A percentile compares a stretch with the other conserved stretches of the same genome.
These are phyloP conservation scores for Athetis lepigone DNA, from an alignment of 2,888 invertebrate species.

Conservation along the genomic window DNA sequence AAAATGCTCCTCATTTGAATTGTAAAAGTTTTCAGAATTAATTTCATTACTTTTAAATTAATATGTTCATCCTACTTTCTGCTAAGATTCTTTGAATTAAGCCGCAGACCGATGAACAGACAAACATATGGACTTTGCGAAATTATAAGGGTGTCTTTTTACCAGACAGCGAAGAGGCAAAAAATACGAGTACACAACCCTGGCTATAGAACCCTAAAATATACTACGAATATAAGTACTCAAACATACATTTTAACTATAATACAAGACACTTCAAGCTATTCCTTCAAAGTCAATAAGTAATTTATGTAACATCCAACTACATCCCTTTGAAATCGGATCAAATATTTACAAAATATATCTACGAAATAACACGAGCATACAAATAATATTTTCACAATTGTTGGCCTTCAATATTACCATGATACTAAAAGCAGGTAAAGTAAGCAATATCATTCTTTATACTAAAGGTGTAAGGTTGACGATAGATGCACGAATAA, in stretches of 20 bases:
- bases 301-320: constrained; percentile 19
- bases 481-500: background rate
- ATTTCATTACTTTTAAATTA: too few relatives aligned
- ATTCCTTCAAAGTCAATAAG: background rate
- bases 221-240: background rate
- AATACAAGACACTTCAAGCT: background rate
- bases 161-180: too few relatives aligned
- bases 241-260: too few relatives aligned
- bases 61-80: too few relatives aligned
- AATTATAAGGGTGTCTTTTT: too few relatives aligned
- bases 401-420: constrained; percentile 5
- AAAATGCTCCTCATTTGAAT: too few relatives aligned
- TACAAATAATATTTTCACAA: constrained; percentile 36
- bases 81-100: too few relatives aligned
- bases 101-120: too few relatives aligned
- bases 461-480: background rate
- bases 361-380: constrained; percentile 11
- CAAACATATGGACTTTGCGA: too few relatives aligned
- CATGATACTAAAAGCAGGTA: background rate
- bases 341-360: constrained; percentile 34
- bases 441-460: background rate
- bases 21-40: too few relatives aligned
- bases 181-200: too few relatives aligned
- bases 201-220: too few relatives aligned
- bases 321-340: constrained; percentile 5